Percentiles rank a stretch among this genome's conserved stretches.
Conservation (phyloP, 1,140 invertebrate genomes). For the Nylanderia fulva region DNA sequence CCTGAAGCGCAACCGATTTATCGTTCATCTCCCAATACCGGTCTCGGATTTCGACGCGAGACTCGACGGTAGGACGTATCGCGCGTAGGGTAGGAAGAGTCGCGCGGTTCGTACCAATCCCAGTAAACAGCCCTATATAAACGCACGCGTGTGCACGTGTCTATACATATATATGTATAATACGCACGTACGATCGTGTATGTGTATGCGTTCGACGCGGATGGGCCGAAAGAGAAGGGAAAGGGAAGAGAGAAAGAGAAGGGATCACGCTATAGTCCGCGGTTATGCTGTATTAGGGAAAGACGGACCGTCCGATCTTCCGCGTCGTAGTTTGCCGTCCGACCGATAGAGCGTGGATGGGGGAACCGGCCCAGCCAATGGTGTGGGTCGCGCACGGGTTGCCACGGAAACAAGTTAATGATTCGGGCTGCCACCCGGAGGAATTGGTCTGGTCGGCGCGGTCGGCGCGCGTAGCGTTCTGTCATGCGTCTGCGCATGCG, state of each 20-base stretch:
- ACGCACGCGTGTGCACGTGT: slow-evolving; percentile 1
- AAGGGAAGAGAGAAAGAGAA: not conserved
- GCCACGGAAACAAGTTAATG: slow-evolving; percentile 86
- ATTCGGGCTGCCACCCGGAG: slow-evolving; percentile 84
- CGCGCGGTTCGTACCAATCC: slow-evolving; percentile 70
- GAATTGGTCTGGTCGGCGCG: slow-evolving; percentile 79
- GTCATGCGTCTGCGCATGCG: slow-evolving; percentile 31
- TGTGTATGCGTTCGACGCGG: not conserved
- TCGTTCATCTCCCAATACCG: slow-evolving; percentile 70
- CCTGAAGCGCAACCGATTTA: slow-evolving; percentile 60
- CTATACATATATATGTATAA: not conserved
- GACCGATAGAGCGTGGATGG: slow-evolving; percentile 68
- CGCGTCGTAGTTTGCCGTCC: slow-evolving; percentile 67
- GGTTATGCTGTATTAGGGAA: slow-evolving; percentile 43
- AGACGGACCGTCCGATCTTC: slow-evolving; percentile 44
- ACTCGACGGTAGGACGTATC: slow-evolving; percentile 66
- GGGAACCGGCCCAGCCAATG: slow-evolving; percentile 80
- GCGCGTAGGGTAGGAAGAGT: slow-evolving; percentile 72
- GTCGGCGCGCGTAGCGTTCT: slow-evolving; percentile 46
- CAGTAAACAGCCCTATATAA: slow-evolving; percentile 63
- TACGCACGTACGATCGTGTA: not conserved
- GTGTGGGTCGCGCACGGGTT: slow-evolving; percentile 80
- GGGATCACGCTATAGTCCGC: slow-evolving; percentile 60
- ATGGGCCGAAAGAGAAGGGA: not conserved
- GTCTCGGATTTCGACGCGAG: slow-evolving; percentile 69